Conservation (phyloP, 2,113 vertebrate genomes). For the Aphelocoma coerulescens region DNA sequence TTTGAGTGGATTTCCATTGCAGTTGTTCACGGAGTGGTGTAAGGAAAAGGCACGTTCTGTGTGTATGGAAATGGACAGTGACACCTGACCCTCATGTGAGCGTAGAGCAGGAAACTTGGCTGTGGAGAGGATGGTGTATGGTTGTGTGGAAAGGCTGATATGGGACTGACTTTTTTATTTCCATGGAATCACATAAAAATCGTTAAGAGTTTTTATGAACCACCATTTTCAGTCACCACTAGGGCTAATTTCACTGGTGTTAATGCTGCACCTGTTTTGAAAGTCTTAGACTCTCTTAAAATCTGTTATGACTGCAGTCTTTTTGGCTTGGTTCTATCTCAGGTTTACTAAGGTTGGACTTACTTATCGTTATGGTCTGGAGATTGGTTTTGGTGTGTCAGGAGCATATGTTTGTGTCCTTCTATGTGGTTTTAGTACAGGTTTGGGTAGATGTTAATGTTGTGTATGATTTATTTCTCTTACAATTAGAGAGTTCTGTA, state of each 20-base stretch:
- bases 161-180: neutral
- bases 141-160: neutral
- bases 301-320: neutral
- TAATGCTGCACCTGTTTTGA: neutral
- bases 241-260: neutral
- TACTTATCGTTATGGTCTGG: neutral
- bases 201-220: neutral
- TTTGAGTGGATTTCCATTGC: neutral
- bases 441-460: neutral
- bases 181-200: neutral
- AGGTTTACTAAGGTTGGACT: neutral
- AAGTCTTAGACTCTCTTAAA: neutral
- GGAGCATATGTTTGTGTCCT: neutral
- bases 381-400: neutral
- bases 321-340: neutral
- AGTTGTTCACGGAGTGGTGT: neutral
- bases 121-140: accelerated
- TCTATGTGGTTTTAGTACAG: neutral
- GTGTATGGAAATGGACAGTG: neutral
- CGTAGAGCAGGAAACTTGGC: accelerated
- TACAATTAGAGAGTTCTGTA: neutral
- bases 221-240: no score
- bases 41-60: neutral
- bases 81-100: accelerated
- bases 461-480: neutral